Conservation (phyloP, 2,113 vertebrate species). For the Tretioscincus oriximinensis region DNA sequence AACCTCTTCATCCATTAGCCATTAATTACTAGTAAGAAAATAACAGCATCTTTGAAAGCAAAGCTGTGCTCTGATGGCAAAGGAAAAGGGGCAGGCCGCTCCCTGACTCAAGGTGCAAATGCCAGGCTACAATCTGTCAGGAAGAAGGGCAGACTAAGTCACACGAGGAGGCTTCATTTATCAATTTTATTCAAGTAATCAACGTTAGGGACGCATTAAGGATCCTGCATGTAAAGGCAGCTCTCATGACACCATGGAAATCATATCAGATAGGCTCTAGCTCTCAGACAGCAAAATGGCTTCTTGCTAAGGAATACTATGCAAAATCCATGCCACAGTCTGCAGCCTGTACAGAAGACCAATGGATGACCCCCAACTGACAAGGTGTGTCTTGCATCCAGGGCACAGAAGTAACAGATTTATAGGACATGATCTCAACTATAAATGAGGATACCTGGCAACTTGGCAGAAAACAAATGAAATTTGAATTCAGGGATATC, state of each 20-base stretch:
- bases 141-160: conserved; percentile 4
- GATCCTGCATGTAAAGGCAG: not conserved
- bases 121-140: conserved; percentile 17
- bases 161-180: not conserved
- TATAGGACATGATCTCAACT: not conserved
- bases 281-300: not conserved
- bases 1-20: conserved; percentile 28
- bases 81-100: not conserved
- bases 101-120: conserved; percentile 8
- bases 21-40: conserved; percentile 22
- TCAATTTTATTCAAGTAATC: not conserved
- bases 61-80: not conserved
- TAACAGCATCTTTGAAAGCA: conserved; percentile 7
- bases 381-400: not conserved
- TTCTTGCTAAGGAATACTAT: not conserved
- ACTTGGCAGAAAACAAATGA: not conserved
- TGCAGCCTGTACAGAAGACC: not conserved
- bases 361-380: not conserved
- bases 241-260: not conserved
- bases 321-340: not conserved
- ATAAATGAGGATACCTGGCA: not conserved
- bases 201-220: no score
- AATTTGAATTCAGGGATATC: not conserved
- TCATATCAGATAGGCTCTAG: not conserved
- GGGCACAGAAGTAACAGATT: not conserved